phyloP scores from a whole-genome alignment of 2,888 invertebrate species.

The Vanessa cardui region DNA sequence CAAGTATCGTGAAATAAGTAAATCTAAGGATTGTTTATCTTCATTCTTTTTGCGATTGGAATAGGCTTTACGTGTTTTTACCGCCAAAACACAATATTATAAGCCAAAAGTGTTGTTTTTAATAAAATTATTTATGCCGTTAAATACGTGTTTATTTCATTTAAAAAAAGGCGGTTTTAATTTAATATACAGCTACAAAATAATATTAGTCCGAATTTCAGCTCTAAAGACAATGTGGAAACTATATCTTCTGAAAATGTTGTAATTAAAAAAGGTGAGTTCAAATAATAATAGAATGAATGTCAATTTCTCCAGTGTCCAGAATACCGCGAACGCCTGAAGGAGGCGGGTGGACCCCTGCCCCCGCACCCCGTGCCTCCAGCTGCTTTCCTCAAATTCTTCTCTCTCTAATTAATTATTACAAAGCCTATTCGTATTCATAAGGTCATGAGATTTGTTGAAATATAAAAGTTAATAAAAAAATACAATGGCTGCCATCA shows the following conservation, averaged over 20 bases:
- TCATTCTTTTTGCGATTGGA: too few species aligned
- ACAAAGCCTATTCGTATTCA: constrained; percentile 19
- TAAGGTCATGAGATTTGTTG: constrained; percentile 17
- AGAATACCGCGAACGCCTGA: constrained; percentile 90
- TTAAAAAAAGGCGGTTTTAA: too few species aligned
- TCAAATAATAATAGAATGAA: background rate
- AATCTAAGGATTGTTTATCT: too few species aligned
- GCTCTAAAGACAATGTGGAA: background rate
- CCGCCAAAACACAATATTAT: too few species aligned
- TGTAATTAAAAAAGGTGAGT: background rate
- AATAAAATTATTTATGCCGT: too few species aligned
- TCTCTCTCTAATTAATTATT: constrained; percentile 86
- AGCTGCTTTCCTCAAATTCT: constrained; percentile 94
- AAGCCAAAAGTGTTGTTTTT: too few species aligned
- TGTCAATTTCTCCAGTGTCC: constrained; percentile 83
- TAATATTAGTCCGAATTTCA: too few species aligned
- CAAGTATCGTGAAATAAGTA: too few species aligned
- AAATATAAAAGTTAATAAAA: constrained; percentile 15
- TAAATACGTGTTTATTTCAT: too few species aligned
- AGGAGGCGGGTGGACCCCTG: constrained; percentile 89
- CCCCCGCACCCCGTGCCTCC: constrained; percentile 93
- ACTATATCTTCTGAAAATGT: background rate
- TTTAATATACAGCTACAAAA: too few species aligned
- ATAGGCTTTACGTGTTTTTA: too few species aligned
- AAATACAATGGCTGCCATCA: constrained; percentile 21